Evolutionary conservation across 2,113 vertebrate genomes (phyloP).

Genomic region (Bettongia penicillata): DNA sequence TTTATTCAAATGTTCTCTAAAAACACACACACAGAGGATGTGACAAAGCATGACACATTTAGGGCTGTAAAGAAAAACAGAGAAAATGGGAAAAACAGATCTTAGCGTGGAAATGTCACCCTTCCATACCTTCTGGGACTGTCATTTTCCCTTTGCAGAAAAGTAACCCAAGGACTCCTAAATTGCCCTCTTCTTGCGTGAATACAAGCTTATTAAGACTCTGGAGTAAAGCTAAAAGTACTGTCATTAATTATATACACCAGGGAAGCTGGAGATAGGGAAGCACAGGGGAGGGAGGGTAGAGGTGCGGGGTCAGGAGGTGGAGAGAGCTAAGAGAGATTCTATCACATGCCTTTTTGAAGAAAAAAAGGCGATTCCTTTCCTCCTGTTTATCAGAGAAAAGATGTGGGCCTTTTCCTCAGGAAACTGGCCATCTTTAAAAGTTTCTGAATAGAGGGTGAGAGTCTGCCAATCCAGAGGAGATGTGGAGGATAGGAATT

Average conservation of each 20-base stretch:
- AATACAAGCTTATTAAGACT: slow-evolving; percentile 82
- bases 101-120: slow-evolving; percentile 84
- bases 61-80: slow-evolving; percentile 73
- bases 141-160: slow-evolving; percentile 76
- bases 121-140: slow-evolving; percentile 78
- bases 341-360: no score
- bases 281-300: background rate
- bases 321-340: background rate
- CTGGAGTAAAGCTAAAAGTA: slow-evolving; percentile 60
- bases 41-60: slow-evolving; percentile 87
- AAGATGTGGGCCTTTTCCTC: background rate
- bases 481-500: rapidly evolving
- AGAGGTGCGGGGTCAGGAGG: background rate
- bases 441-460: background rate
- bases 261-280: slow-evolving; percentile 31
- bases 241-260: slow-evolving; percentile 36
- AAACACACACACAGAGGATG: slow-evolving; percentile 87
- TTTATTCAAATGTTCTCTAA: slow-evolving; percentile 92
- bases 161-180: slow-evolving; percentile 79
- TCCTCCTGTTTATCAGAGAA: background rate
- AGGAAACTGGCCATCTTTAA: background rate
- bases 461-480: rapidly evolving
- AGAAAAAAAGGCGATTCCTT: background rate
- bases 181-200: slow-evolving; percentile 80
- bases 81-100: slow-evolving; percentile 61